A percentile compares a stretch with the other conserved stretches of the same genome.
These are phyloP conservation scores for Centroberyx gerrardi DNA, from an alignment of 2,797 vertebrate species.

Conservation along the genomic window DNA sequence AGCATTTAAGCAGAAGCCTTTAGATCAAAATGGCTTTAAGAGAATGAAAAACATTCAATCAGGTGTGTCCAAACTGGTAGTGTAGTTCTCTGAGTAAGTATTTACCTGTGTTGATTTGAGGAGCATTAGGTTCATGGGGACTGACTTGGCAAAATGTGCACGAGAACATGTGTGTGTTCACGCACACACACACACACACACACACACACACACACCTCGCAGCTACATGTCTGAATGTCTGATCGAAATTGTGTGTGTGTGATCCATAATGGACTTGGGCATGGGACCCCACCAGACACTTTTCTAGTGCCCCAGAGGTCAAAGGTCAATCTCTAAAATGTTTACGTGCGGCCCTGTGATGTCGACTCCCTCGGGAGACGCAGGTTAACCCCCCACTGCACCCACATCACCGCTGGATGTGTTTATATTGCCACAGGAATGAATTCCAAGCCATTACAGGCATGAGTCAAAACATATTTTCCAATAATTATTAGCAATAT, in stretches of 20 bases:
- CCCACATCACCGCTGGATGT: conserved; percentile 57
- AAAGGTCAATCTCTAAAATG: conserved; percentile 83
- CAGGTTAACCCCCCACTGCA: conserved; percentile 58
- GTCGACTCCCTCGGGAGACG: conserved; percentile 57
- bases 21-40: no score
- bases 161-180: neutral
- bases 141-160: neutral
- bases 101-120: conserved; percentile 33
- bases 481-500: neutral
- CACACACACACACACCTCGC: neutral
- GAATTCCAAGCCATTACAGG: conserved; percentile 28
- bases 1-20: no score
- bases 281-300: conserved; percentile 54
- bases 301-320: conserved; percentile 50
- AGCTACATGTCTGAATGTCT: conserved; percentile 59
- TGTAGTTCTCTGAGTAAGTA: no score
- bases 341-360: conserved; percentile 69
- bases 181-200: neutral
- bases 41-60: no score
- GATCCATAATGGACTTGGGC: conserved; percentile 65
- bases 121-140: conserved; percentile 23
- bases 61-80: no score
- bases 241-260: conserved; percentile 43
- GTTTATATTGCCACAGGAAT: conserved; percentile 62
- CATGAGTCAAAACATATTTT: conserved; percentile 1